Evolutionary conservation across 1,140 invertebrate genomes (phyloP).

Genomic region (Papilio polytes): DNA sequence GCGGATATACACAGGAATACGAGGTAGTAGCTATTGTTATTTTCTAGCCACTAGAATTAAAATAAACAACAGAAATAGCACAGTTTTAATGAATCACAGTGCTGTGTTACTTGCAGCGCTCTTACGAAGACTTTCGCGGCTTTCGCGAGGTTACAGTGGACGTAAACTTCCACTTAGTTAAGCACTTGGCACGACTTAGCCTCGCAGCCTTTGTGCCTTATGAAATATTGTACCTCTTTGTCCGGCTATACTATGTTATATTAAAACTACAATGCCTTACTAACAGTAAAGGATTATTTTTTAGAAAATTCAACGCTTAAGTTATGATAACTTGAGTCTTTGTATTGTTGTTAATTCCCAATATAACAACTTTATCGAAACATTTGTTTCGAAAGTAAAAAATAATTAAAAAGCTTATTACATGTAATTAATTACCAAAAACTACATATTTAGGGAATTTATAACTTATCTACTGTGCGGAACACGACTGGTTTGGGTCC

Average conservation of each 20-base stretch:
- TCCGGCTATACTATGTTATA: background rate
- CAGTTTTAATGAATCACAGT: background rate
- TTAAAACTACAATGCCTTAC: background rate
- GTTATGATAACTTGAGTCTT: too few relatives aligned
- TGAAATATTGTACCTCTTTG: constrained; percentile 8
- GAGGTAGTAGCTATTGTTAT: too few relatives aligned
- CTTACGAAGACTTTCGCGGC: constrained; percentile 19
- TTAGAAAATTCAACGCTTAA: too few relatives aligned
- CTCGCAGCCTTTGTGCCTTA: constrained; percentile 12
- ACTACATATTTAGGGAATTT: too few relatives aligned
- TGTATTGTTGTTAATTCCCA: too few relatives aligned
- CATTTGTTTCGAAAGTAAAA: too few relatives aligned
- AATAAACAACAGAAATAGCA: background rate
- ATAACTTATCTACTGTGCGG: too few relatives aligned
- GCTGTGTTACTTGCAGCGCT: background rate
- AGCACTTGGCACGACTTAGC: constrained; percentile 22
- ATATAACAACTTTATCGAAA: too few relatives aligned
- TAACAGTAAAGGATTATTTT: background rate
- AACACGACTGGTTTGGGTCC: too few relatives aligned
- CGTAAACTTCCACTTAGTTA: constrained; percentile 29
- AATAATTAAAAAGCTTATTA: too few relatives aligned
- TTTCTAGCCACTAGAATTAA: background rate
- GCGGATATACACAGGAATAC: too few relatives aligned
- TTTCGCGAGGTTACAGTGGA: background rate
- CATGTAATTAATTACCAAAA: too few relatives aligned